Conservation (phyloP, 2,888 invertebrate species). For the Cataglyphis albicans region DNA sequence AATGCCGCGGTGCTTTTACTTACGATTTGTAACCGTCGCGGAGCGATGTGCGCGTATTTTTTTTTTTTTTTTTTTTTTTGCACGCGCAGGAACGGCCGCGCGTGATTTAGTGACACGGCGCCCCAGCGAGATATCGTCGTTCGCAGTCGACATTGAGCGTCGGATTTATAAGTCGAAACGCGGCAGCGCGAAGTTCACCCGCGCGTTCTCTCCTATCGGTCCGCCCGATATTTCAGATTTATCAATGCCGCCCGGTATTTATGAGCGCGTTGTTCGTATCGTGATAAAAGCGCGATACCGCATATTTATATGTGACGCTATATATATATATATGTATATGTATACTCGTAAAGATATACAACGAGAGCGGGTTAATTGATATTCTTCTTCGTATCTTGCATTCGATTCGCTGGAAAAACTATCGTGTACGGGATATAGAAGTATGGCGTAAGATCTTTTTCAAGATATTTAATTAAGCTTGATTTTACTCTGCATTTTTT, state of each 20-base stretch:
- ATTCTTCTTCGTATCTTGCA: background rate
- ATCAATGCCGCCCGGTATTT: conserved; percentile 67
- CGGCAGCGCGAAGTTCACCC: conserved; percentile 25
- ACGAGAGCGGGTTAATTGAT: background rate
- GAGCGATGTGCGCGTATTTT: conserved; percentile 16
- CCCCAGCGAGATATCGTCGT: conserved; percentile 50
- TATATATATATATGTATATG: background rate
- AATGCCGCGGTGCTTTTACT: conserved; percentile 32
- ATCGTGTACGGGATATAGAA: background rate
- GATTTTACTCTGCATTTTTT: background rate
- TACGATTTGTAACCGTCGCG: conserved; percentile 52
- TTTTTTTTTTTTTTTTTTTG: conserved; percentile 11
- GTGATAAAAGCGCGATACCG: conserved; percentile 46
- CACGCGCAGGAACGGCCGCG: conserved; percentile 28
- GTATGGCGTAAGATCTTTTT: background rate
- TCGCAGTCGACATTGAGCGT: conserved; percentile 58
- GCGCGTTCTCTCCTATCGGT: conserved; percentile 29
- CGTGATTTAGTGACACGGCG: conserved; percentile 55
- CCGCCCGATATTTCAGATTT: conserved; percentile 65
- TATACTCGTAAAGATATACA: background rate
- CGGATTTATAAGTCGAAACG: conserved; percentile 61
- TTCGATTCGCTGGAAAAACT: background rate
- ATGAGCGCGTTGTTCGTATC: conserved; percentile 62
- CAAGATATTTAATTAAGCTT: background rate
- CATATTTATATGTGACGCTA: conserved; percentile 17